These are phyloP conservation scores for Microcebus murinus DNA, from an alignment of 2,113 vertebrate species.

Conservation along the genomic window DNA sequence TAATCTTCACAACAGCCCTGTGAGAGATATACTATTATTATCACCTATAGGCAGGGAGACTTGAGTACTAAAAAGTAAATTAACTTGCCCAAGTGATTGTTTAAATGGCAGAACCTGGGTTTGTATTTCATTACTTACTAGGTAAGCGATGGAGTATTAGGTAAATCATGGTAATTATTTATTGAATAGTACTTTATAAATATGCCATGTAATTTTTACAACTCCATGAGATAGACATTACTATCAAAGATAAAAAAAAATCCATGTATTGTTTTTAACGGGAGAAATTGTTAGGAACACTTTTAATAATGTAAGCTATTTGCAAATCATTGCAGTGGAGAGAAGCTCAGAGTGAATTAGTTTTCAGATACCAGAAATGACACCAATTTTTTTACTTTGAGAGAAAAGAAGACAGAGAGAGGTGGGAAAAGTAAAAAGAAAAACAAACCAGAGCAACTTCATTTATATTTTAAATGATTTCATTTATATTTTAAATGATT, in stretches of 20 bases:
- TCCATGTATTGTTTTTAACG: not conserved
- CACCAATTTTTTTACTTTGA: not conserved
- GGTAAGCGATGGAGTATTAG: not conserved
- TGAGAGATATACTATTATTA: not conserved
- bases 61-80: not conserved
- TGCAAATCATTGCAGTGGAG: not conserved
- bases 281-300: constrained; percentile 8
- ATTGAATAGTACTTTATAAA: constrained; percentile 43
- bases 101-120: not conserved
- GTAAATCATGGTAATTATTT: constrained; percentile 41
- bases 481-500: not conserved
- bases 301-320: not conserved
- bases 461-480: not conserved
- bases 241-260: not conserved
- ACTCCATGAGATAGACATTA: not conserved
- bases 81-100: not conserved
- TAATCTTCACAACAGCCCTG: not conserved
- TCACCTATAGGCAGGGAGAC: not conserved
- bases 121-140: not conserved
- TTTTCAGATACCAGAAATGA: not conserved
- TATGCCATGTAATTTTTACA: not conserved
- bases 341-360: not conserved
- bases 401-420: not conserved
- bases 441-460: not conserved
- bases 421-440: not conserved